These are phyloP conservation scores for Melieria picta DNA, from an alignment of 2,888 invertebrate genomes.

Conservation along the genomic window DNA sequence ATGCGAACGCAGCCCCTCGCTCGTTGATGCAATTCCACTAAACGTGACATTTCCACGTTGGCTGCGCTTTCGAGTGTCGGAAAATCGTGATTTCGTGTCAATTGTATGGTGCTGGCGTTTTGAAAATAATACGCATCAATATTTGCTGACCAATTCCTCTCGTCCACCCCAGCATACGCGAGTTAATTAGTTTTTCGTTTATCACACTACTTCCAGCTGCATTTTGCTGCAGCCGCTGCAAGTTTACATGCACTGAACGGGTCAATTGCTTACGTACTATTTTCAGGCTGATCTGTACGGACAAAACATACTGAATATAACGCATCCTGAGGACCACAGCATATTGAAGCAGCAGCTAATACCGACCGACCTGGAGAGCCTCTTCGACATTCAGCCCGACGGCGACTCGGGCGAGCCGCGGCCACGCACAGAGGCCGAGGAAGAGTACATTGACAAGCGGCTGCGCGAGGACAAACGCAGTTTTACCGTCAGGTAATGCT, in stretches of 20 bases:
- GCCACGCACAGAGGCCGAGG: slow-evolving; percentile 65
- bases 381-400: slow-evolving; percentile 63
- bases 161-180: no score
- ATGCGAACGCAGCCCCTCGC: no score
- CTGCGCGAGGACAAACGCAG: slow-evolving; percentile 68
- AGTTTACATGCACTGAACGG: no score
- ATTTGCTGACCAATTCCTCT: no score
- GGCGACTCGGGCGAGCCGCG: slow-evolving; percentile 71
- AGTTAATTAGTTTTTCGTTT: neutral
- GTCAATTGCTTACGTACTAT: neutral
- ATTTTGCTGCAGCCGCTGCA: neutral
- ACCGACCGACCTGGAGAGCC: slow-evolving; percentile 66
- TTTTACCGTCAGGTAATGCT: slow-evolving; percentile 68
- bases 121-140: neutral
- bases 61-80: neutral
- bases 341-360: slow-evolving; percentile 75
- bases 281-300: slow-evolving; percentile 83
- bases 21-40: neutral
- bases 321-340: slow-evolving; percentile 82
- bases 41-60: slow-evolving; percentile 35
- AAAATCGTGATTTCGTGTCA: slow-evolving; percentile 45
- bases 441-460: slow-evolving; percentile 61
- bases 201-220: neutral
- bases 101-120: slow-evolving; percentile 20
- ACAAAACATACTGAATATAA: slow-evolving; percentile 82